phyloP scores from a whole-genome alignment of 2,113 vertebrate species.

The Struthio camelus region DNA sequence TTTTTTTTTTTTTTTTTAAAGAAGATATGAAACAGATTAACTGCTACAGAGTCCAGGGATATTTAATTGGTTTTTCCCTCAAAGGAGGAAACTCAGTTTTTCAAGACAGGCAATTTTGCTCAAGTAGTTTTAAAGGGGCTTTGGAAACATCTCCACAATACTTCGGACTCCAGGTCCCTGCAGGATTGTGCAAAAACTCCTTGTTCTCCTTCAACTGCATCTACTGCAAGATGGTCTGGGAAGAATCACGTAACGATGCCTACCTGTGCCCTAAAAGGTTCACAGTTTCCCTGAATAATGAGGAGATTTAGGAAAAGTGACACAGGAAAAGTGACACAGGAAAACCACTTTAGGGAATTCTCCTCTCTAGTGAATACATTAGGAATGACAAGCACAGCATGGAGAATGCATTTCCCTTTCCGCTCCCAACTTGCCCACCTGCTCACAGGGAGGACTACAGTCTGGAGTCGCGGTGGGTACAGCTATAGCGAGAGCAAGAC shows the following conservation, averaged over 20 bases:
- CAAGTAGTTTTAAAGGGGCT: neutral
- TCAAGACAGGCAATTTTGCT: neutral
- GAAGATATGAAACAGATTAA: neutral
- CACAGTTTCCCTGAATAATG: neutral
- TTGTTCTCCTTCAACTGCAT: neutral
- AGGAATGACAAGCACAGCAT: neutral
- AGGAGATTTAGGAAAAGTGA: neutral
- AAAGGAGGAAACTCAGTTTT: neutral
- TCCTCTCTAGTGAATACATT: neutral
- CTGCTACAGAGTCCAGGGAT: neutral
- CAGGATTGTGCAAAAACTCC: neutral
- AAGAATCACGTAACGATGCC: neutral
- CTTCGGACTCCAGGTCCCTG: neutral
- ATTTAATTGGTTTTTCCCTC: neutral
- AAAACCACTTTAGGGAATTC: neutral
- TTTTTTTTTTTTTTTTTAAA: neutral
- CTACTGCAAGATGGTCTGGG: neutral
- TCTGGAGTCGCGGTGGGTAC: fast-evolving
- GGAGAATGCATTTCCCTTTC: neutral
- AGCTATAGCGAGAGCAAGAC: neutral
- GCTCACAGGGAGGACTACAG: neutral
- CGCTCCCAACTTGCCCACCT: neutral
- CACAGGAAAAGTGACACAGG: neutral
- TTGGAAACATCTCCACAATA: neutral
- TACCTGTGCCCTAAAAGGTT: neutral